Base-by-base conservation (phyloP, 53 echinoderm and acorn worm genomes). In the Stichopus horrens region DNA sequence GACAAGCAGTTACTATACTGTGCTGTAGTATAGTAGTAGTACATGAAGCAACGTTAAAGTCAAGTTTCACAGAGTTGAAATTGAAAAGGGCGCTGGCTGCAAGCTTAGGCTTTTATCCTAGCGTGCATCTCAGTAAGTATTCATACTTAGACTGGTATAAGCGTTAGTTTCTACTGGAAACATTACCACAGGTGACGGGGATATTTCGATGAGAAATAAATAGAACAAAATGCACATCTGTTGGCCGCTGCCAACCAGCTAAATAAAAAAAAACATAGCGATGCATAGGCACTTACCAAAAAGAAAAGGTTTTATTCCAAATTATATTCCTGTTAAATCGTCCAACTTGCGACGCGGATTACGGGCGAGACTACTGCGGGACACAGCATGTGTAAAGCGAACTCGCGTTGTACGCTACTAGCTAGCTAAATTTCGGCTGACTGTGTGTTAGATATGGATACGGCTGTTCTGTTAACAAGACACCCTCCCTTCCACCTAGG, bases 311-410 rank as follows among this genome's bases (percentile, higher is more conserved):
- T 81, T 81, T 57, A 57, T 81, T 58, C 81, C 56, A 81, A 81
- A 81, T 81, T 81, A 81, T 81, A 81, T 81, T 81, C 81, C 81
- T 58, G 81, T 81, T n/a, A 81, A 81, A 81, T 81, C 81, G 57
- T 81, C 81, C 81, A 81, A 58, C 81, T 56, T 81, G 21, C 58
- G 56, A 81, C 58, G 57, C 56, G 57, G 81, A 58, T 81, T 53
- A 10, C 57, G 58, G 81, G 81, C 81, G 58, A 81, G 57, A 56
- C 81, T 81, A 81, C 81, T 81, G 57, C 81, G 81, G 81, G 81
- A 81, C 81, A 57, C 81, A 81, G 81, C 81, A 57, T 81, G 58
- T 81, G 58, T 81, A 58, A 21, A 22, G 81, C n/a, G 80, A 37
- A 57, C 80, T 68, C n/a, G n/a, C n/a, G n/a, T n/a, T n/a, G n/a